Conservation (phyloP, 2,113 vertebrate genomes). For the Dascyllus trimaculatus region DNA sequence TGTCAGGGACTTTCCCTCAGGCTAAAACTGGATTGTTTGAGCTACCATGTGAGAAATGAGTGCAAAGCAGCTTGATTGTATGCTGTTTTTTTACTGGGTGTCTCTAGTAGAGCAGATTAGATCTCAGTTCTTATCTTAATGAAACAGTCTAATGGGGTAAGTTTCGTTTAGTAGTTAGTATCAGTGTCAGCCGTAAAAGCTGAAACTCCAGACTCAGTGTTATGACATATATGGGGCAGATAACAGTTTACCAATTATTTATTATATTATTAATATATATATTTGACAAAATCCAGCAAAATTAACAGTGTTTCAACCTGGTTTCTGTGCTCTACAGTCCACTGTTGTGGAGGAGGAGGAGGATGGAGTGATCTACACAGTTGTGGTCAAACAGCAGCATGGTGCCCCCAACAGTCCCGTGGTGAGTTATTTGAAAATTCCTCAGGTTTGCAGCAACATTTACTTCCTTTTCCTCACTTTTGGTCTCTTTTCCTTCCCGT, state of each 20-base stretch:
- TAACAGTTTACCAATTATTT: too few relatives aligned
- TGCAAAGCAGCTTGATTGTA: constrained; percentile 15
- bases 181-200: not conserved
- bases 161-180: not conserved
- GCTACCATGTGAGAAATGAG: constrained; percentile 19
- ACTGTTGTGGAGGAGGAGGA: constrained; percentile 87
- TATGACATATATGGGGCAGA: too few relatives aligned
- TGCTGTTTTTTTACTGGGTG: not conserved
- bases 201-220: too few relatives aligned
- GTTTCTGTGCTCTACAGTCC: constrained; percentile 59
- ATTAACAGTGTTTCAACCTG: not conserved
- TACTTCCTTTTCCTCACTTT: not conserved
- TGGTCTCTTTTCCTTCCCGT: not conserved
- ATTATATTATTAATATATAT: not conserved
- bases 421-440: constrained; percentile 52
- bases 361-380: constrained; percentile 88
- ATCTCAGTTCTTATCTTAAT: not conserved
- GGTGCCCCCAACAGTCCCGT: constrained; percentile 36
- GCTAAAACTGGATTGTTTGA: constrained; percentile 29
- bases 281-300: not conserved
- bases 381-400: constrained; percentile 81
- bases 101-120: not conserved
- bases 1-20: constrained; percentile 51
- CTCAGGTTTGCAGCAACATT: not conserved
- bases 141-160: not conserved